Percentiles rank a stretch among this genome's conserved stretches.
Conservation (phyloP, 2,888 invertebrate species). For the Agapostemon virescens region DNA sequence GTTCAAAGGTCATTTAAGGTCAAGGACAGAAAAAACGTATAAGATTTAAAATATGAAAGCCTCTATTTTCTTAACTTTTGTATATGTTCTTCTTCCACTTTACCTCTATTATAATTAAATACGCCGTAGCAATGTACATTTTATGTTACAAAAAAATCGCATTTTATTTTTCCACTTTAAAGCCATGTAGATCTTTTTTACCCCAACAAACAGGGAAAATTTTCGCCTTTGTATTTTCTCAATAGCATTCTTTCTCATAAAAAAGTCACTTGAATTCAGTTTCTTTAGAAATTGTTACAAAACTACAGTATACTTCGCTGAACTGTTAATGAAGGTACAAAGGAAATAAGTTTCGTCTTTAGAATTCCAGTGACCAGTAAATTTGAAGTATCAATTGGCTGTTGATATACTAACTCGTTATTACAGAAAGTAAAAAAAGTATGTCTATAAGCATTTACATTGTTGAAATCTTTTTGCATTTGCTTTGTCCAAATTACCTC, state of each 20-base stretch:
- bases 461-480: no score
- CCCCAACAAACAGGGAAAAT: background rate
- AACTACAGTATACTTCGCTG: background rate
- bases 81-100: background rate
- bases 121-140: background rate
- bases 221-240: background rate
- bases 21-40: no score
- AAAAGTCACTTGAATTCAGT: background rate
- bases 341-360: background rate
- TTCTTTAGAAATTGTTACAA: background rate
- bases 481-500: no score
- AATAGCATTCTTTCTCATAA: background rate
- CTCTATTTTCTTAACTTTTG: background rate
- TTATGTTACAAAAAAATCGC: background rate
- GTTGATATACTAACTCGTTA: background rate
- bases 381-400: background rate
- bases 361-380: background rate
- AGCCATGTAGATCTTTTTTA: background rate
- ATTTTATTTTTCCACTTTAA: background rate
- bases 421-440: background rate
- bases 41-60: no score
- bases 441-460: no score
- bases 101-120: background rate
- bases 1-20: no score
- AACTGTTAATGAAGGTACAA: background rate